Conservation (phyloP, 1,140 invertebrate species). For the Neuroterus valhalla region DNA sequence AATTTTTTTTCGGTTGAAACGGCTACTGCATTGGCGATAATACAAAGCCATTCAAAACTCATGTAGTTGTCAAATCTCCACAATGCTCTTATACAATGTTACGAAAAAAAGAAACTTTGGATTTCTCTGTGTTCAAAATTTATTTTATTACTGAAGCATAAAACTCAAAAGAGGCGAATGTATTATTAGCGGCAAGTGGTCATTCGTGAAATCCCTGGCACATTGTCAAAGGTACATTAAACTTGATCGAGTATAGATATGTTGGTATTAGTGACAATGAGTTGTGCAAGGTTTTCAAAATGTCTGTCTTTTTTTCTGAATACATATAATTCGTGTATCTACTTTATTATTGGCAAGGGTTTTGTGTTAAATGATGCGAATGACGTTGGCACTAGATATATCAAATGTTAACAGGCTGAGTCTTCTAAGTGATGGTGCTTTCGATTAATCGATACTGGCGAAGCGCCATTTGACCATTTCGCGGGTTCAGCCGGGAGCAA, state of each 20-base stretch:
- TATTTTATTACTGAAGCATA: constrained; percentile 15
- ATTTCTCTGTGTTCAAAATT: neutral
- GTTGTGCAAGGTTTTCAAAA: neutral
- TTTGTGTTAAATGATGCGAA: neutral
- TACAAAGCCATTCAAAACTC: too few relatives aligned
- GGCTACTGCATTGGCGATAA: too few relatives aligned
- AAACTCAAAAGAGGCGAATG: constrained; percentile 8
- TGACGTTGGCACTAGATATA: neutral
- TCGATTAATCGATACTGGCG: too few relatives aligned
- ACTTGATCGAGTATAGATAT: constrained; percentile 16
- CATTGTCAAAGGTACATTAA: constrained; percentile 27
- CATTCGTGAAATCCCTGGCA: constrained; percentile 26
- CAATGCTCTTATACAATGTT: too few relatives aligned
- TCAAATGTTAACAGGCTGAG: too few relatives aligned
- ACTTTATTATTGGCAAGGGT: neutral
- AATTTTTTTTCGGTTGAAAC: too few relatives aligned
- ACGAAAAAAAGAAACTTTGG: too few relatives aligned
- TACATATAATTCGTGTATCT: neutral
- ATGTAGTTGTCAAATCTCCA: too few relatives aligned
- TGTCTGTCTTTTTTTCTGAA: neutral
- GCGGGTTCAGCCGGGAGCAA: too few relatives aligned
- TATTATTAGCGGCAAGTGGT: constrained; percentile 27
- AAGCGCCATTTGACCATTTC: too few relatives aligned
- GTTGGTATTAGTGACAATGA: neutral
- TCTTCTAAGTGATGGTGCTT: too few relatives aligned